These are phyloP conservation scores for Acromyrmex heyeri DNA, from an alignment of 1,140 invertebrate species.

Conservation along the genomic window DNA sequence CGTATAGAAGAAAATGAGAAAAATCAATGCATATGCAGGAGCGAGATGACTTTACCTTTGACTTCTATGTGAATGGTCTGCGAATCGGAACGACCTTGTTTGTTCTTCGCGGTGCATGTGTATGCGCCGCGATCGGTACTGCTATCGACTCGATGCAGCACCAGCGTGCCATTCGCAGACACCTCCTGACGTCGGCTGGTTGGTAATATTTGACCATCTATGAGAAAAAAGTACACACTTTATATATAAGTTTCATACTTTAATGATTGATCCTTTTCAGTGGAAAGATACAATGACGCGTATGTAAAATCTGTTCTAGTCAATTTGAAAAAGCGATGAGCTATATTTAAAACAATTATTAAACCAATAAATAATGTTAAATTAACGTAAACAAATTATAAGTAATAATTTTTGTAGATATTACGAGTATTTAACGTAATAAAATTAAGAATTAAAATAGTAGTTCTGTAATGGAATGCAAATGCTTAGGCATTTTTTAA, in stretches of 20 bases:
- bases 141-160: conserved; percentile 91
- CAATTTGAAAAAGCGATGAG: background rate
- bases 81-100: conserved; percentile 92
- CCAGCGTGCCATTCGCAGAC: conserved; percentile 94
- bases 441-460: background rate
- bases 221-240: conserved; percentile 15
- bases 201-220: conserved; percentile 93
- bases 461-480: background rate
- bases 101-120: conserved; percentile 95
- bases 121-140: conserved; percentile 93
- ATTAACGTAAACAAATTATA: background rate
- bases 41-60: conserved; percentile 88
- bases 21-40: background rate
- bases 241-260: background rate
- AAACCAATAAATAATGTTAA: background rate
- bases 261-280: background rate
- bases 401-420: background rate
- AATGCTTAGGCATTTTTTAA: background rate
- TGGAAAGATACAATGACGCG: background rate
- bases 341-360: background rate
- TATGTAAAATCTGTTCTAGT: background rate
- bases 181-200: conserved; percentile 95
- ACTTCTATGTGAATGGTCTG: conserved; percentile 95
- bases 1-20: background rate
- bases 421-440: background rate